Conservation (phyloP, 2,888 invertebrate species). For the Drosophila meridiana region DNA sequence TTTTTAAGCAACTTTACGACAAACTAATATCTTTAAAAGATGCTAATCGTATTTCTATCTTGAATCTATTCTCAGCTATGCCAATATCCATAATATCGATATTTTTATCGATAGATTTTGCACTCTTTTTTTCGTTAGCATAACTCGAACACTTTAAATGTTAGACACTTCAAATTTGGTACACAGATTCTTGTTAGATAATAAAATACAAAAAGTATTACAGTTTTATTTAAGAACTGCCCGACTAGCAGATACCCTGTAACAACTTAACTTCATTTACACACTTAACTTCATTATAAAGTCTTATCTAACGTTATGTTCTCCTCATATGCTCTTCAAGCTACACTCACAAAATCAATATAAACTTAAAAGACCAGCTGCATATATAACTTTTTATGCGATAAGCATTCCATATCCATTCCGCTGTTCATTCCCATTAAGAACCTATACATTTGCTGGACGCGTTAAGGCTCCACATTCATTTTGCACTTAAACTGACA, state of each 20-base stretch:
- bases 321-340: neutral
- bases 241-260: neutral
- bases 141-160: neutral
- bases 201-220: rapidly evolving
- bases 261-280: neutral
- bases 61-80: neutral
- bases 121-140: neutral
- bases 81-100: neutral
- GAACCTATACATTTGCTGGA: neutral
- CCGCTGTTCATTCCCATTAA: neutral
- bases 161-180: neutral
- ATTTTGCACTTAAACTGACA: neutral
- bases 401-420: neutral
- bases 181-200: neutral
- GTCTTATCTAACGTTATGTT: too few species aligned
- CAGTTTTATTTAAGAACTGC: neutral
- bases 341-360: neutral
- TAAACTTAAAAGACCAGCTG: neutral
- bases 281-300: neutral
- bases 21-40: too few species aligned
- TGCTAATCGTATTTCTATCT: neutral
- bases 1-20: too few species aligned
- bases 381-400: neutral
- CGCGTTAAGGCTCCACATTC: neutral
- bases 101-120: neutral